Percentiles rank a stretch among this genome's conserved stretches.
Evolutionary conservation across 1,140 invertebrate genomes (phyloP).

Genomic region (Bombus affinis): DNA sequence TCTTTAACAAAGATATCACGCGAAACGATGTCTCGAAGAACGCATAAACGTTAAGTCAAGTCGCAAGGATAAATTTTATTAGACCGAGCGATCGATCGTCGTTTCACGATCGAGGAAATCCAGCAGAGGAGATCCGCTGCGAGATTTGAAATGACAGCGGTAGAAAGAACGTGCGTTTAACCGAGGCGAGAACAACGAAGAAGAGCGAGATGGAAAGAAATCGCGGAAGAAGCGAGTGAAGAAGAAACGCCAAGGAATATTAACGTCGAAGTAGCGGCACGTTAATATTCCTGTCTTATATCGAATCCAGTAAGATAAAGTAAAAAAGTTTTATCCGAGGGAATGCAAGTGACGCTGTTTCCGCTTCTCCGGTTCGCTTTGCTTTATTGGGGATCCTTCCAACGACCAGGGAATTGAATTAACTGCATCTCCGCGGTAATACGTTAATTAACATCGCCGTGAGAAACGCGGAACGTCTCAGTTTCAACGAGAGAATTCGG

Average conservation of each 20-base stretch:
- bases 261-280: conserved; percentile 37
- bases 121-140: neutral
- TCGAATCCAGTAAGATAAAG: conserved; percentile 23
- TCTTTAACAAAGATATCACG: neutral
- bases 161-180: neutral
- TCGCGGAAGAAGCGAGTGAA: neutral
- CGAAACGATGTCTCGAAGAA: neutral
- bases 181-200: neutral
- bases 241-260: conserved; percentile 29
- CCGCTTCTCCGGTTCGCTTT: neutral
- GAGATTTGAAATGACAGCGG: conserved; percentile 15
- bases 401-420: conserved; percentile 13
- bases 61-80: conserved; percentile 2
- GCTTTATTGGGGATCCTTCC: conserved; percentile 16
- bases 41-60: no score
- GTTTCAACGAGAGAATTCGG: neutral
- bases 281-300: conserved; percentile 50
- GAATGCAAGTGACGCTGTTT: conserved; percentile 29
- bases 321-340: conserved; percentile 25
- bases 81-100: neutral
- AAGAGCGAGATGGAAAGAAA: neutral
- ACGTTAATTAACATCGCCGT: conserved; percentile 22
- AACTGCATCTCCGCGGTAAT: neutral
- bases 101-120: neutral
- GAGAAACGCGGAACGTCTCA: neutral